Evolutionary conservation across 2,888 invertebrate species (phyloP).

Genomic region (Myathropa florea): DNA sequence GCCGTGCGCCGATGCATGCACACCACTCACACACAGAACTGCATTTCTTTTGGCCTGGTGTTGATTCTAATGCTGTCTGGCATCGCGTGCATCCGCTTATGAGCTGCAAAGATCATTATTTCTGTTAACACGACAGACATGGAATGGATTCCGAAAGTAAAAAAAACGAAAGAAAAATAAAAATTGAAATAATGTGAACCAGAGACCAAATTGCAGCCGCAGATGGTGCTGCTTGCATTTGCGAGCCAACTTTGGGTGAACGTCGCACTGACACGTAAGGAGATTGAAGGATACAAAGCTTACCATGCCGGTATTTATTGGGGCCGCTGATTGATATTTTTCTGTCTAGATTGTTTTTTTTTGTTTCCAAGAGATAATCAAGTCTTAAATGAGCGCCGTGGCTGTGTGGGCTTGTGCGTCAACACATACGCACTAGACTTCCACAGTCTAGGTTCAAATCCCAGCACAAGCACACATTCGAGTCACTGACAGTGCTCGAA

Average conservation of each 20-base stretch:
- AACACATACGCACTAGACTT: no score
- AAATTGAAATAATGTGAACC: not conserved
- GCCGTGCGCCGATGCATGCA: not conserved
- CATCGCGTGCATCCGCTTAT: constrained; percentile 21
- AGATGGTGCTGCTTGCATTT: not conserved
- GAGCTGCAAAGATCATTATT: constrained; percentile 14
- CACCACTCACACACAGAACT: not conserved
- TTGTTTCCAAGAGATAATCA: no score
- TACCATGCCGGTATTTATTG: not conserved
- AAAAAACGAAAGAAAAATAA: not conserved
- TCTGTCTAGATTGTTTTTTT: not conserved
- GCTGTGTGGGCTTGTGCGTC: no score
- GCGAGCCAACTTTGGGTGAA: not conserved
- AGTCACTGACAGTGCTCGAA: no score
- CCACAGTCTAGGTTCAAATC: no score
- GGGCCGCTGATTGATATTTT: not conserved
- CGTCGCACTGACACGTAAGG: not conserved
- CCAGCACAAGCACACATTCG: no score
- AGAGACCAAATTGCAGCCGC: not conserved
- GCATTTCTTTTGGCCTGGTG: not conserved
- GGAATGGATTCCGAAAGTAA: not conserved
- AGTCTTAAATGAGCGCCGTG: no score
- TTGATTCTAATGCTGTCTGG: not conserved
- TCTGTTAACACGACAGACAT: constrained; percentile 27
- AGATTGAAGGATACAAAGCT: not conserved